phyloP scores from a whole-genome alignment of 1,140 invertebrate genomes.

The Luehdorfia chinensis region DNA sequence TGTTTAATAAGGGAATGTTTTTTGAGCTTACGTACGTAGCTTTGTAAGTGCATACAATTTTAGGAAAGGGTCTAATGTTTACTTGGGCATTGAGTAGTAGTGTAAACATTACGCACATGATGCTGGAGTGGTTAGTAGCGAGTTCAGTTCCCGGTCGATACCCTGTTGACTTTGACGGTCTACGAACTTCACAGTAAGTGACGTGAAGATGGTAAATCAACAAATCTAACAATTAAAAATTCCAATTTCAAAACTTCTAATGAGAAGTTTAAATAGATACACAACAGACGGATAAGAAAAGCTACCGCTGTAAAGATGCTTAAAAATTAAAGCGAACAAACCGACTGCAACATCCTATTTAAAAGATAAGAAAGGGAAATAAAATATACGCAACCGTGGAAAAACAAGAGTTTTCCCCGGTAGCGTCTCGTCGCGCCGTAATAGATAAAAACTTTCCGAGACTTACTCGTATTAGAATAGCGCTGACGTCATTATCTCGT shows the following conservation, averaged over 20 bases:
- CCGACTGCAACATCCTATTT: too few relatives aligned
- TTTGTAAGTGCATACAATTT: slow-evolving; percentile 5
- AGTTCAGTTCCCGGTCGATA: slow-evolving; percentile 40
- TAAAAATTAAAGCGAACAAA: too few relatives aligned
- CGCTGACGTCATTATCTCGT: background rate
- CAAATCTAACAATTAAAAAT: too few relatives aligned
- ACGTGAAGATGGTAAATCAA: background rate
- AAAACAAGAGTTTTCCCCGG: background rate
- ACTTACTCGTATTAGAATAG: background rate
- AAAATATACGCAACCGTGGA: background rate
- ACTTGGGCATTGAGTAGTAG: slow-evolving; percentile 35
- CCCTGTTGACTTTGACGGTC: slow-evolving; percentile 31
- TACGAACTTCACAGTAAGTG: slow-evolving; percentile 29
- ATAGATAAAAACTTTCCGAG: slow-evolving; percentile 6
- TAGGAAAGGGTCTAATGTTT: slow-evolving; percentile 37
- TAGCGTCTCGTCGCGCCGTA: background rate
- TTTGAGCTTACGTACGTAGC: background rate
- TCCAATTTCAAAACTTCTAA: too few relatives aligned
- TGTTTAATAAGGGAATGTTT: too few relatives aligned
- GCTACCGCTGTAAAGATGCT: too few relatives aligned
- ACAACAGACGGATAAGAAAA: too few relatives aligned
- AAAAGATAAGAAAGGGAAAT: slow-evolving; percentile 1
- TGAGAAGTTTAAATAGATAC: too few relatives aligned
- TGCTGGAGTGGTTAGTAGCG: slow-evolving; percentile 22
- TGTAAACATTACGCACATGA: slow-evolving; percentile 32